These are phyloP conservation scores for Tachina fera DNA, from an alignment of 2,888 invertebrate genomes.

Conservation along the genomic window DNA sequence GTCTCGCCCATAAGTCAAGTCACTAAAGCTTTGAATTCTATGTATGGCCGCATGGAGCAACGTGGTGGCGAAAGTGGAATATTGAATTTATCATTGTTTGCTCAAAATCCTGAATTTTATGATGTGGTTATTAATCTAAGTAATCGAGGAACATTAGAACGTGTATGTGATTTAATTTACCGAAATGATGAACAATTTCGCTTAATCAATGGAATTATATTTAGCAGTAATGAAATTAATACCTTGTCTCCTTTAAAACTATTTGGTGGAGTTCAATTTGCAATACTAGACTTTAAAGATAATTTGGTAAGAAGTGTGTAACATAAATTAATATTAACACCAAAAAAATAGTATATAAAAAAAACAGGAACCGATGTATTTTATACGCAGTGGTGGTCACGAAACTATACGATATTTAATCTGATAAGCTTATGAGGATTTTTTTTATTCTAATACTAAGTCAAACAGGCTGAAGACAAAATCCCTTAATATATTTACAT, in stretches of 20 bases:
- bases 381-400: too few relatives aligned
- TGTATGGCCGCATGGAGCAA: conserved; percentile 74
- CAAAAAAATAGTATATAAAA: too few relatives aligned
- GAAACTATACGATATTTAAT: too few relatives aligned
- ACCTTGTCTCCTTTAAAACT: conserved; percentile 76
- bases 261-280: conserved; percentile 77
- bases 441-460: too few relatives aligned
- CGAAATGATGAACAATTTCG: conserved; percentile 78
- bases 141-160: conserved; percentile 76
- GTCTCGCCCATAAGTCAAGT: conserved; percentile 77
- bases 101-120: conserved; percentile 72
- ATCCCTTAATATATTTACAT: too few relatives aligned
- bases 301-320: conserved; percentile 74
- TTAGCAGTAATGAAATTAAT: conserved; percentile 76
- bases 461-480: too few relatives aligned
- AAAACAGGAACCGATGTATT: too few relatives aligned
- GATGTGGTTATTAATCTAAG: conserved; percentile 76
- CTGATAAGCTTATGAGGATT: too few relatives aligned
- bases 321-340: not conserved
- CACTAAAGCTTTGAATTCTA: conserved; percentile 73
- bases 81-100: conserved; percentile 77
- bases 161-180: conserved; percentile 76
- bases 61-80: conserved; percentile 74
- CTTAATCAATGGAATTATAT: conserved; percentile 76
- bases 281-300: conserved; percentile 76